Conservation (phyloP, 2,797 vertebrate genomes). For the Halcyon badia region DNA sequence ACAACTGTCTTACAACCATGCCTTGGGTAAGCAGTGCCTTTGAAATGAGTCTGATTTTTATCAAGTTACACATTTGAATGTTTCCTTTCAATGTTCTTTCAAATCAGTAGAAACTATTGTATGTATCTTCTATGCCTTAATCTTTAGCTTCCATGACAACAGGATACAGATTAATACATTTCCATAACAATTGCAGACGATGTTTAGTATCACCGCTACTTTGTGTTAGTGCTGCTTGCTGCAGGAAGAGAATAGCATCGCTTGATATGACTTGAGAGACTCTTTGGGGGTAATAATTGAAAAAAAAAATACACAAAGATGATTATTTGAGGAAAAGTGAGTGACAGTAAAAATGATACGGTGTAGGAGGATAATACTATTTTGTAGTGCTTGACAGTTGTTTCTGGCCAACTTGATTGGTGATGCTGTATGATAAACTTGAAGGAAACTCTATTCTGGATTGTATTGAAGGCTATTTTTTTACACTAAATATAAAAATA, state of each 20-base stretch:
- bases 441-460: not conserved
- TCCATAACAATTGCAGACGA: constrained; percentile 76
- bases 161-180: constrained; percentile 73
- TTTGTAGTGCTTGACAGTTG: not conserved
- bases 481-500: too few relatives aligned
- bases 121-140: constrained; percentile 64
- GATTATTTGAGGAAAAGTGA: constrained; percentile 33
- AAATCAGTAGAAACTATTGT: constrained; percentile 66
- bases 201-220: constrained; percentile 70
- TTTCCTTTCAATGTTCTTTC: constrained; percentile 68
- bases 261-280: constrained; percentile 64
- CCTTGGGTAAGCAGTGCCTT: not conserved
- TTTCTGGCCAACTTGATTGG: not conserved
- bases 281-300: constrained; percentile 68
- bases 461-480: too few relatives aligned
- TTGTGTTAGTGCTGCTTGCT: constrained; percentile 56
- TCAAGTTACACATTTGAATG: constrained; percentile 47
- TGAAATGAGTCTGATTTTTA: constrained; percentile 46
- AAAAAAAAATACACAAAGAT: constrained; percentile 61
- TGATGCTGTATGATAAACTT: not conserved
- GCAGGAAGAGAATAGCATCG: constrained; percentile 55
- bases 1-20: not conserved
- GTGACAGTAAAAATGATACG: not conserved
- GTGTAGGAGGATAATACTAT: not conserved
- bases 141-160: constrained; percentile 80